phyloP scores from a whole-genome alignment of 2,888 invertebrate genomes.

The Baronia brevicornis region DNA sequence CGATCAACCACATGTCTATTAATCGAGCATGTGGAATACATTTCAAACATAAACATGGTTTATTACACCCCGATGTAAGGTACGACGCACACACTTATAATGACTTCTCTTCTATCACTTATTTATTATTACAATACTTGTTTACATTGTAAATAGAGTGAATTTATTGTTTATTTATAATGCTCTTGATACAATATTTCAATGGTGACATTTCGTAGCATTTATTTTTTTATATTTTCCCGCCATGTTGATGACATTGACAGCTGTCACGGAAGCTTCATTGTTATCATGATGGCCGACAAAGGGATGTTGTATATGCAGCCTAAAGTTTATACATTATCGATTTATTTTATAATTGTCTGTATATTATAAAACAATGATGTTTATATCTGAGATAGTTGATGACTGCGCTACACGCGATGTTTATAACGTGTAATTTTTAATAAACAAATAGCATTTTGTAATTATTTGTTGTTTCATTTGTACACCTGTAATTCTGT shows the following conservation, averaged over 20 bases:
- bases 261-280: constrained; percentile 1
- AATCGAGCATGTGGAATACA: no score
- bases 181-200: constrained; percentile 1
- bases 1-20: no score
- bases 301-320: no score
- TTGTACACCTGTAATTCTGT: no score
- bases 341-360: constrained; percentile 16
- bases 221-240: constrained; percentile 7
- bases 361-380: constrained; percentile 28
- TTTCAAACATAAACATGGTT: no score
- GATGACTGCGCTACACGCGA: constrained; percentile 22
- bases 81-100: no score
- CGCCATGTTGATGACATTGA: constrained; percentile 5
- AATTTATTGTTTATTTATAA: constrained; percentile 3
- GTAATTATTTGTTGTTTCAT: constrained; percentile 31
- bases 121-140: constrained; percentile 1
- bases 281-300: no score
- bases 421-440: constrained; percentile 41
- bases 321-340: constrained; percentile 19
- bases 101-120: neutral
- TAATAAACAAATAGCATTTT: constrained; percentile 47
- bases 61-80: no score
- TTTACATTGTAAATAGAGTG: constrained; percentile 11
- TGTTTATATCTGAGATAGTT: constrained; percentile 30
- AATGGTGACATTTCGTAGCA: constrained; percentile 3